Conservation (phyloP, 2,797 vertebrate genomes). For the Taenioides sp. region DNA sequence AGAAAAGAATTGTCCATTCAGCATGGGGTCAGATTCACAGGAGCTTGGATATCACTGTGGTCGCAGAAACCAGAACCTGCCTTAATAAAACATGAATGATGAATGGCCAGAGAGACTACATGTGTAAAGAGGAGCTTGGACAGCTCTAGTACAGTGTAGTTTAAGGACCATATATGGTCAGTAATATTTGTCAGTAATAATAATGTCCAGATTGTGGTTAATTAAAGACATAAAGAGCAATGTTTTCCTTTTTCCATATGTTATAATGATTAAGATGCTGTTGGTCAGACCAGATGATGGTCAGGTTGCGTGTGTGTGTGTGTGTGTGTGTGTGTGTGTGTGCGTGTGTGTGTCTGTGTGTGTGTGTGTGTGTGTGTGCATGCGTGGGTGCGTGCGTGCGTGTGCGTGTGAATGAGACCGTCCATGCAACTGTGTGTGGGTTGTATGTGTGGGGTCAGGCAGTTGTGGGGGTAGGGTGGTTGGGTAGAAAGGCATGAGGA, state of each 20-base stretch:
- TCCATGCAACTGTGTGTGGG: too few relatives aligned
- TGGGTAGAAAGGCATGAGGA: too few relatives aligned
- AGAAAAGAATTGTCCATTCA: constrained; percentile 61
- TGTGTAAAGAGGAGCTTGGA: constrained; percentile 26
- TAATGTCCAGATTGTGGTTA: not conserved
- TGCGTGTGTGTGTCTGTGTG: too few relatives aligned
- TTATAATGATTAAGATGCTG: not conserved
- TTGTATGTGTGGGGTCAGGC: too few relatives aligned
- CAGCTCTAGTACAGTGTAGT: not conserved
- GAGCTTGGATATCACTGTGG: constrained; percentile 67
- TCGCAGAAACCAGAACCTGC: constrained; percentile 63
- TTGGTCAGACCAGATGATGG: too few relatives aligned
- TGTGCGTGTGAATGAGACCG: too few relatives aligned
- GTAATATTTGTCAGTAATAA: not conserved
- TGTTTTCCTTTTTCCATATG: not conserved
- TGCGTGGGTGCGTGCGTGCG: too few relatives aligned
- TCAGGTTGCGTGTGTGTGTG: too few relatives aligned
- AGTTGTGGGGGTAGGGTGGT: too few relatives aligned
- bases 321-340: too few relatives aligned
- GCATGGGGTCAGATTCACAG: constrained; percentile 61
- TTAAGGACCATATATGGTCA: constrained; percentile 8
- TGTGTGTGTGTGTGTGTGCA: too few relatives aligned
- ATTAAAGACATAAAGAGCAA: not conserved
- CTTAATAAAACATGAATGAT: constrained; percentile 77
- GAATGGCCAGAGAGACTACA: constrained; percentile 50